Base-by-base conservation (phyloP, 2,113 vertebrate species). In the Platanista minor region DNA sequence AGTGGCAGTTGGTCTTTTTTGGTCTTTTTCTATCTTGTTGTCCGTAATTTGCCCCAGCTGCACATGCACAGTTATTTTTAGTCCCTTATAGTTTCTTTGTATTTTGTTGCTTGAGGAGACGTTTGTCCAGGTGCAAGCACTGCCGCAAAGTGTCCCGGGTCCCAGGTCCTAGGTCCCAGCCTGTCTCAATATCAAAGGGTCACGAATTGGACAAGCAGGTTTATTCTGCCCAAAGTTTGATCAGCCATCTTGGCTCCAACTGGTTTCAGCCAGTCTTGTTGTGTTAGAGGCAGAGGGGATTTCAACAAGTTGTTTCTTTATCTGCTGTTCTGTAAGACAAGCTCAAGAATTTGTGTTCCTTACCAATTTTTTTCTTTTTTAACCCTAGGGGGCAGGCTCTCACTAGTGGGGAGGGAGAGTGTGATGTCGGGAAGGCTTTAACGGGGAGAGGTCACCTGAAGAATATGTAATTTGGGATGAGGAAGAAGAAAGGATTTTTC, bases 221-320 rank as follows among this genome's bases (percentile, higher is more conserved):
- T 57, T 36, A 80, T 57, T 57, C 52, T 39, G 33, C n/a, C 21
- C 21, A 39, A 80, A 36, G 57, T 80, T 36, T 80, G 21, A 39
- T 21, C 77, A 27, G 77, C 13, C 54, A 39, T 27, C 1, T 39
- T 80, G 33, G 49, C 20, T 54, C 49, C 75, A 11, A 13, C 49
- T 54, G 49, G 3, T 80, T 80, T 15, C 33, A 80, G 49, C 77
- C 49, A 25, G 33, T 25, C n/a, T 57, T 80, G 7, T 14, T n/a
- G 33, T 67, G 64, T 80, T 80, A 36, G 33, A 36, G 5, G 77
- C 49, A 36, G 20, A 36, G 21, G 0, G 0, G 13, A 3, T 36
- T 36, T 57, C 33, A 36, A n/a, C 33, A 57, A 57, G 33, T 9
- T 54, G 77, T 7, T n/a, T 78, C 31, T 54, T n/a, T 25, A 25